phyloP scores from a whole-genome alignment of 1,140 invertebrate genomes.

The Copidosoma floridanum region DNA sequence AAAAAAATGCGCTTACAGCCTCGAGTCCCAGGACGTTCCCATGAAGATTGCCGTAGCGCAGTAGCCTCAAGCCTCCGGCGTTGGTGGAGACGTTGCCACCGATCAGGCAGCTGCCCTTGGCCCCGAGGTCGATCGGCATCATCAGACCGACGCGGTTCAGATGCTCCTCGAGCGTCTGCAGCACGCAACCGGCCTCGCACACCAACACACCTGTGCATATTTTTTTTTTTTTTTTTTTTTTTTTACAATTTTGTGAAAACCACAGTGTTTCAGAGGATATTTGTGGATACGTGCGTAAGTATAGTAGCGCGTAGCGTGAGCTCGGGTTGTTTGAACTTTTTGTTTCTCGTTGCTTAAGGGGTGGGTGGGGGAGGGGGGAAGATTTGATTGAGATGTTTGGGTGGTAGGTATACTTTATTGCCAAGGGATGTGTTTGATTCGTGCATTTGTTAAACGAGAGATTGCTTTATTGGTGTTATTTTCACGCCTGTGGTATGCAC shows the following conservation, averaged over 20 bases:
- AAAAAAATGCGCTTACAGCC: conserved; percentile 64
- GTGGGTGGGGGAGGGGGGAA: too few species aligned
- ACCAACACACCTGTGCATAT: conserved; percentile 69
- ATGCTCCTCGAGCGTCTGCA: conserved; percentile 82
- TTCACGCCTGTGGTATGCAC: too few species aligned
- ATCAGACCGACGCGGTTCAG: conserved; percentile 74
- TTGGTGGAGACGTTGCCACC: conserved; percentile 97
- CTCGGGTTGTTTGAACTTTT: too few species aligned
- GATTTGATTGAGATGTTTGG: too few species aligned
- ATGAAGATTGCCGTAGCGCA: conserved; percentile 94
- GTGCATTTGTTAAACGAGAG: too few species aligned
- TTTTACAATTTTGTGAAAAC: not conserved
- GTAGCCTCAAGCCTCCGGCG: conserved; percentile 88
- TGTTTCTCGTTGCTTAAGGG: too few species aligned
- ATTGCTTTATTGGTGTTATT: too few species aligned
- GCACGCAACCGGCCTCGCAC: conserved; percentile 89
- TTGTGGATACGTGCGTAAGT: too few species aligned
- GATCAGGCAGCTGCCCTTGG: conserved; percentile 95
- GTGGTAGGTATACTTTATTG: too few species aligned
- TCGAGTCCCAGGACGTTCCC: conserved; percentile 90
- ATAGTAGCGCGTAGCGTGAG: too few species aligned
- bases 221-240: not conserved
- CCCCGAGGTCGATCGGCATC: conserved; percentile 94
- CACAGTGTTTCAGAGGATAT: too few species aligned
- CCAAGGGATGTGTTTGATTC: too few species aligned